Conservation (phyloP, 2,113 vertebrate species). For the Dasypus novemcinctus region DNA sequence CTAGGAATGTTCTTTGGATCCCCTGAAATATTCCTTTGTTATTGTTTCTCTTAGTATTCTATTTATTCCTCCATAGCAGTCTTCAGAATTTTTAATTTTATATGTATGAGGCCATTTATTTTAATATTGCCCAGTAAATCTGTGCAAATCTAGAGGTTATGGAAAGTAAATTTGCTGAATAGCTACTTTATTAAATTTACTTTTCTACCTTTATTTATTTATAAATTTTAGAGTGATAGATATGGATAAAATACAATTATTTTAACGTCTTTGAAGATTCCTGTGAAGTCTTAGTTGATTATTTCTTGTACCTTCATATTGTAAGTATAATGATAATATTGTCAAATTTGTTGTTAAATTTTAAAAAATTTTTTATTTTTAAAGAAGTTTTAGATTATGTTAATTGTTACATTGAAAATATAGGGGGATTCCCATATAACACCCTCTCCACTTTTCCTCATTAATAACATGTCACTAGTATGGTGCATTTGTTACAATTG, state of each 20-base stretch:
- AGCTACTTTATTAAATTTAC: not conserved
- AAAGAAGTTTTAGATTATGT: no score
- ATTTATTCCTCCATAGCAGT: not conserved
- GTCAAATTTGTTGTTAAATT: no score
- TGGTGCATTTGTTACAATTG: no score
- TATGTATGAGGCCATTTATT: not conserved
- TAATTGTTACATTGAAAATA: no score
- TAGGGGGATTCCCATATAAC: no score
- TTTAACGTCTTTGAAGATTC: not conserved
- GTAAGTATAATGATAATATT: not conserved
- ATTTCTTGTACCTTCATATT: not conserved
- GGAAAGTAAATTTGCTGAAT: not conserved
- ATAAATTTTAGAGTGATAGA: not conserved
- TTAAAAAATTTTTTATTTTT: no score
- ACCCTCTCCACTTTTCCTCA: no score
- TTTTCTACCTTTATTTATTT: not conserved
- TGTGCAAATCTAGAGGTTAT: not conserved
- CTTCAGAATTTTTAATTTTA: not conserved
- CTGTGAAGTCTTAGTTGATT: not conserved
- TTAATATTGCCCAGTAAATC: not conserved
- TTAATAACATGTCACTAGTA: no score
- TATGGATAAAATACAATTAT: not conserved
- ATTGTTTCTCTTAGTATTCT: not conserved
- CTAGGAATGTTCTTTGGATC: not conserved
- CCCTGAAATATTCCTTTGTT: not conserved